phyloP scores from a whole-genome alignment of 1,140 invertebrate species.

The Zaprionus inermis region DNA sequence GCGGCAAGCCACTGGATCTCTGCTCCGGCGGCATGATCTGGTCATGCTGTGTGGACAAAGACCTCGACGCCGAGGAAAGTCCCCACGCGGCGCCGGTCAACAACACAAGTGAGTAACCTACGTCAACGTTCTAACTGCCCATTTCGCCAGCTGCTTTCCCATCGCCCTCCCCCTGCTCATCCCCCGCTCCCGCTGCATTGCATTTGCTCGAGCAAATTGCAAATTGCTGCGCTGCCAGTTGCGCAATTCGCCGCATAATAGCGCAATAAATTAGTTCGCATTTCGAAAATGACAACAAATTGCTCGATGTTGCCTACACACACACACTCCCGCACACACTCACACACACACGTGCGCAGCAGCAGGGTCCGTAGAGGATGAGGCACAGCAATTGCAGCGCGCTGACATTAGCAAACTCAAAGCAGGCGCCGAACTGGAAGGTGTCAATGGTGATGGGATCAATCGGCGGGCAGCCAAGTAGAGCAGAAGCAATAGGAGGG shows the following conservation, averaged over 20 bases:
- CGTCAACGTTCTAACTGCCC: conserved; percentile 6
- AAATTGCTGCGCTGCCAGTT: conserved; percentile 76
- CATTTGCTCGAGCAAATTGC: conserved; percentile 47
- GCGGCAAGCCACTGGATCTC: conserved; percentile 93
- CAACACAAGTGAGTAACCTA: conserved; percentile 92
- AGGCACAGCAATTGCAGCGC: conserved; percentile 32
- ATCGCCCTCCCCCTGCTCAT: conserved; percentile 37
- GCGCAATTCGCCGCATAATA: conserved; percentile 74
- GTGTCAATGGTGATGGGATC: conserved; percentile 35
- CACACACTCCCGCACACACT: conserved; percentile 19
- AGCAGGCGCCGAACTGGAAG: conserved; percentile 31
- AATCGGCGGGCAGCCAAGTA: neutral
- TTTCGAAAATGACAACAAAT: conserved; percentile 83
- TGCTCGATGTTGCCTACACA: conserved; percentile 48
- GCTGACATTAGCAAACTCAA: conserved; percentile 38
- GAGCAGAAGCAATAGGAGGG: neutral
- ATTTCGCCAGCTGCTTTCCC: conserved; percentile 34
- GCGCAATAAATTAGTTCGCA: conserved; percentile 80
- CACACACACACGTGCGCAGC: conserved; percentile 7
- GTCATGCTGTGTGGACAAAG: conserved; percentile 95
- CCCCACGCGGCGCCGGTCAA: conserved; percentile 87
- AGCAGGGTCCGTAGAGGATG: conserved; percentile 16
- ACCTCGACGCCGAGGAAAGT: conserved; percentile 84
- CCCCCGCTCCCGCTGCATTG: conserved; percentile 2
- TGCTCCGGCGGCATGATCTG: conserved; percentile 97